Evolutionary conservation across 1,140 invertebrate genomes (phyloP).

Genomic region (Thaumetopoea pityocampa): DNA sequence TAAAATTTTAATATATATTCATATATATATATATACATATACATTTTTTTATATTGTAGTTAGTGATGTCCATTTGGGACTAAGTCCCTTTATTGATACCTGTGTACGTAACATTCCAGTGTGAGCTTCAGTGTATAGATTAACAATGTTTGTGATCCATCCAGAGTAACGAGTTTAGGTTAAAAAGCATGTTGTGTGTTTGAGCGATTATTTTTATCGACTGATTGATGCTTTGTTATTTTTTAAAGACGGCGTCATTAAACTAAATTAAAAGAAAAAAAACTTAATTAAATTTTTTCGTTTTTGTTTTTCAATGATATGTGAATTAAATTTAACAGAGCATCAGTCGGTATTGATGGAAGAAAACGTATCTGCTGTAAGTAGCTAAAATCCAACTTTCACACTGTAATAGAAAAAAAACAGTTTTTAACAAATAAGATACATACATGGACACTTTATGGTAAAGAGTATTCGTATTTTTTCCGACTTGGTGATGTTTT

Average conservation of each 20-base stretch:
- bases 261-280: not conserved
- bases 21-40: slow-evolving; percentile 55
- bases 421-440: too few relatives aligned
- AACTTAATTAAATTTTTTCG: too few relatives aligned
- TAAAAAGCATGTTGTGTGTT: slow-evolving; percentile 65
- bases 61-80: slow-evolving; percentile 36
- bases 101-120: slow-evolving; percentile 72
- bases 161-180: slow-evolving; percentile 53
- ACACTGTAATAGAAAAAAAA: too few relatives aligned
- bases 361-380: too few relatives aligned
- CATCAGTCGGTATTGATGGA: too few relatives aligned
- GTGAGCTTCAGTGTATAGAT: slow-evolving; percentile 61
- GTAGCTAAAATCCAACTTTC: too few relatives aligned
- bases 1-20: slow-evolving; percentile 60
- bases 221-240: slow-evolving; percentile 11
- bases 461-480: too few relatives aligned
- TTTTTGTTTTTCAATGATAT: slow-evolving; percentile 5
- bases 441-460: too few relatives aligned
- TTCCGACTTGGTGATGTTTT: too few relatives aligned
- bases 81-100: slow-evolving; percentile 68
- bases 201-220: slow-evolving; percentile 10
- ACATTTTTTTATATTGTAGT: slow-evolving; percentile 59
- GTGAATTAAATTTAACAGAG: too few relatives aligned
- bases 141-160: slow-evolving; percentile 74
- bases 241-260: not conserved